Percentiles rank a stretch among this genome's conserved stretches.
These are phyloP conservation scores for Crotalus horridus DNA, from an alignment of 2,113 vertebrate species.

Conservation along the genomic window DNA sequence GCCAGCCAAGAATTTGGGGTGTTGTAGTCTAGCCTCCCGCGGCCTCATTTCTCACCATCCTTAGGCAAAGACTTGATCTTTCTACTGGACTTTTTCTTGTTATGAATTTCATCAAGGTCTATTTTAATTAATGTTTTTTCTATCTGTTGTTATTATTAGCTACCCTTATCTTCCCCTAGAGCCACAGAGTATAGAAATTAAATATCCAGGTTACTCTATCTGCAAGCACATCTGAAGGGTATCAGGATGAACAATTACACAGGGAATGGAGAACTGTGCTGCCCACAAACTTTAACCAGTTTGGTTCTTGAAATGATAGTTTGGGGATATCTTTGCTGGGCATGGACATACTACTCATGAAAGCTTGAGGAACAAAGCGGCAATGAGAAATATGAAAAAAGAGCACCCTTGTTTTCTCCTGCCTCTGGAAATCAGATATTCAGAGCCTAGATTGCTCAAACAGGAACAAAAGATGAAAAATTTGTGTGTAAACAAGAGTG, in stretches of 20 bases:
- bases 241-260: neutral
- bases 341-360: neutral
- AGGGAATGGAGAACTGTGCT: neutral
- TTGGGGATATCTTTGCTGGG: neutral
- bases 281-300: neutral
- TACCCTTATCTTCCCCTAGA: neutral
- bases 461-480: neutral
- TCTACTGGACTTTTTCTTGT: neutral
- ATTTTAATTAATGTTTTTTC: neutral
- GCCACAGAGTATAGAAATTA: neutral
- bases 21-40: neutral
- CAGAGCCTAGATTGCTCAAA: neutral
- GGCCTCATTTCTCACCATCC: neutral
- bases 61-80: neutral
- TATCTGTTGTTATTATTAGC: neutral
- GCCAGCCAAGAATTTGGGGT: neutral
- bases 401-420: neutral
- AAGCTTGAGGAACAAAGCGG: neutral
- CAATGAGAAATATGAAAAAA: neutral
- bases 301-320: neutral
- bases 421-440: neutral
- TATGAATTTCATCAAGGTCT: neutral
- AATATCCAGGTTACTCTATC: neutral
- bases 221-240: neutral
- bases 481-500: neutral